These are phyloP conservation scores for Hydrocynus forskahlii DNA, from an alignment of 2,797 vertebrate species.

Conservation along the genomic window DNA sequence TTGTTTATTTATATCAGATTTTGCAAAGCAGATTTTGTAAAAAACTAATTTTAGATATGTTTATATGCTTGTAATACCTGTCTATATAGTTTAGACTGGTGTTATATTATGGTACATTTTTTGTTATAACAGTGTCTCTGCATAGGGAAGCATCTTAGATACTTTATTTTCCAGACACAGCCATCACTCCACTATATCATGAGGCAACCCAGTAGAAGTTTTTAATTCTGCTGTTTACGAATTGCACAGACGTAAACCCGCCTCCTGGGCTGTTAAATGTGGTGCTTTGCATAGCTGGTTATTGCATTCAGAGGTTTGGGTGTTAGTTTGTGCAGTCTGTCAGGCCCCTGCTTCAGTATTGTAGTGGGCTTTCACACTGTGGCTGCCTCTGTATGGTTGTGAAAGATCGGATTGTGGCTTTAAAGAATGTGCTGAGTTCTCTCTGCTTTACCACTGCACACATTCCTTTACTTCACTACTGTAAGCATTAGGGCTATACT, in stretches of 20 bases:
- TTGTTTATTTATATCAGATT: no score
- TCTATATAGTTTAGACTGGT: no score
- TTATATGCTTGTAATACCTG: no score
- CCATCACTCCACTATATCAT: neutral
- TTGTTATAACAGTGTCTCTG: no score
- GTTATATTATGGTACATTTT: no score
- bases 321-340: neutral
- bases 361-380: neutral
- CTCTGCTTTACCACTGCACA: neutral
- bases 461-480: slow-evolving; percentile 26
- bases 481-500: neutral
- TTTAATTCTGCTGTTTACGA: neutral
- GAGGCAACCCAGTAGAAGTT: neutral
- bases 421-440: slow-evolving; percentile 22
- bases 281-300: neutral
- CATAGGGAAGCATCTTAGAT: no score
- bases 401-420: slow-evolving; percentile 19
- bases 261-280: neutral
- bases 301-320: neutral
- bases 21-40: no score
- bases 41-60: no score
- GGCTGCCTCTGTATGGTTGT: neutral
- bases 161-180: neutral
- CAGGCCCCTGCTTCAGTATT: neutral
- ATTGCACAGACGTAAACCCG: neutral